Evolutionary conservation across 2,888 invertebrate species (phyloP), one percentile per base, ranked within the genome.

Genomic region (Lymantria dispar): DNA sequence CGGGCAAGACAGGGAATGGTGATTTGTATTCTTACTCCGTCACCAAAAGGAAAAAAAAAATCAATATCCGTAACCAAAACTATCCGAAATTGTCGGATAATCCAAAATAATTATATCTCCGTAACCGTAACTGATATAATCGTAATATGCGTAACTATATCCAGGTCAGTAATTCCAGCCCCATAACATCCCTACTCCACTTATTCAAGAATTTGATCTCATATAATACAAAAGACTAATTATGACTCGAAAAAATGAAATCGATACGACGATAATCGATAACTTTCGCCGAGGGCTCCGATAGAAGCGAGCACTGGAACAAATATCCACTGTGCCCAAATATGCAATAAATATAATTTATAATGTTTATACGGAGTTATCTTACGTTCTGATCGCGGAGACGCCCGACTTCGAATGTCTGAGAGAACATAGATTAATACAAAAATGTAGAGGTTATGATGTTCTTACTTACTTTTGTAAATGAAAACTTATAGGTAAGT

Each of bases 321-420:
- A 87, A 87, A 87, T 83, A 87, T 77, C 74, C 70, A 59, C 74
- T 72, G 70, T 63, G 68, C 73, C 78, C 81, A 81, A 86, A 86
- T 85, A 82, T 78, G 88, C 85, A 88, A 89, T 90, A 90, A 88
- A 88, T 85, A 84, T 88, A 85, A 90, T 89, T 90, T 89, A 91
- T 87, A 83, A 86, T 85, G 87, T 87, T 86, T 83, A 78, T 87
- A 74, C 81, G 74, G 61, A 75, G 76, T 82, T 80, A 89, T 90
- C 89, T 77, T 66, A 65, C 56, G 74, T 68, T 76, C 65, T 74
- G 81, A 88, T 87, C 85, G 70, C 77, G 78, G 80, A 78, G 83
- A 82, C 87, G 84, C 85, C 83, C 77, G 85, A 75, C 63, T 71
- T 74, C 70, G 67, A 33, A 33, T 74, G 63, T 69, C 66, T 66